Base-by-base conservation (phyloP, 1,140 invertebrate genomes). In the Sesamia nonagrioides region DNA sequence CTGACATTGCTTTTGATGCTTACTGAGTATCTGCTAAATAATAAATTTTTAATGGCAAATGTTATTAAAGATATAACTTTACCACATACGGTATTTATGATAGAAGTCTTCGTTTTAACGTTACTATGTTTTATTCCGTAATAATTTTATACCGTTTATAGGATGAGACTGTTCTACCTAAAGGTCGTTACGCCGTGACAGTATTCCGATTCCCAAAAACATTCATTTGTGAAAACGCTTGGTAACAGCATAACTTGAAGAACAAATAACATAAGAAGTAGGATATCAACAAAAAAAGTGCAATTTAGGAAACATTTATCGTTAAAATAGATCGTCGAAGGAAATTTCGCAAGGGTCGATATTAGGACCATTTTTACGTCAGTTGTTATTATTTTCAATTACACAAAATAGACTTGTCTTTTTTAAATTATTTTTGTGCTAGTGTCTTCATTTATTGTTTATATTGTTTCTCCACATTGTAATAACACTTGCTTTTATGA, bases 1-100 rank as follows among this genome's bases (percentile, higher is more conserved):
- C 35, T 60, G 56, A 60, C 56, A 63, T 63, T 63, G 60, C 8
- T 63, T 18, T 63, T 40, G 33, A 17, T 27, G 60, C n/a, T 37
- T 2, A 63, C n/a, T 35, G 60, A 63, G 35, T 63, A 56, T 56
- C n/a, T 54, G 18, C 17, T 56, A 21, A 56, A 56, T 11, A 56
- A 18, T 56, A 56, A 56, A 27, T 56, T 8, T 27, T 63, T 40
- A 63, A 40, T 11, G 33, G 35, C n/a, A 18, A 63, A 61, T 61
- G 50, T 52, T 52, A 2, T 18, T 17, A 5, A 52, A 56, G 52
- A 21, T 21, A 56, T 56, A 56, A 21, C 11, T 8, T 21, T 21
- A 21, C 52, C 21, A 9, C 21, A 21, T 56, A 56, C 0, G 52
- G 18, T 9, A 11, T 21, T 11, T 56, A 21, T 18, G 18, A 8